Percentiles rank a stretch among this genome's conserved stretches.
Conservation (phyloP, 2,888 invertebrate species). For the Phlogophora meticulosa region DNA sequence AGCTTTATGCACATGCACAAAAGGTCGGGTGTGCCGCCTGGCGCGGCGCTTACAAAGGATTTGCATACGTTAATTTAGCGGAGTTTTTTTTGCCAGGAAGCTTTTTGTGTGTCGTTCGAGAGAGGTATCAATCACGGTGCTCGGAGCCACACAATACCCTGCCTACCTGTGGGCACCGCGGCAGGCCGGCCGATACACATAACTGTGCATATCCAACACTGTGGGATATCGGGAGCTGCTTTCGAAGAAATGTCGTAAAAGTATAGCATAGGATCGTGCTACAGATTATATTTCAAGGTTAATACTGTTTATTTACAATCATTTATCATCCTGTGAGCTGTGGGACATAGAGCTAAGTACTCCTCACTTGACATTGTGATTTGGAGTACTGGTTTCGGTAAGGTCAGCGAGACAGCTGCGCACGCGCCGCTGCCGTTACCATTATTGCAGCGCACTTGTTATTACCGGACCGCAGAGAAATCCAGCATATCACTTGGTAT, state of each 20-base stretch:
- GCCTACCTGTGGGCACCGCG: conserved; percentile 9
- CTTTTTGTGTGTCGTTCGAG: conserved; percentile 66
- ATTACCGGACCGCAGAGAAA: conserved; percentile 21
- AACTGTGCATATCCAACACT: neutral
- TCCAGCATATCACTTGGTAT: conserved; percentile 11
- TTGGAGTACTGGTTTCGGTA: conserved; percentile 33
- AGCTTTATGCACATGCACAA: neutral
- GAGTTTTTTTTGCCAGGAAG: conserved; percentile 69
- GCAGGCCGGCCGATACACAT: conserved; percentile 3
- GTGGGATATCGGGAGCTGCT: neutral
- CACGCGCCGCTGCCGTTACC: conserved; percentile 36
- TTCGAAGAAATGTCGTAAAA: neutral
- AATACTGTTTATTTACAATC: neutral
- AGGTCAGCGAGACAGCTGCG: conserved; percentile 52
- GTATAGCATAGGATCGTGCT: too few relatives aligned
- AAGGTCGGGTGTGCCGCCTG: neutral
- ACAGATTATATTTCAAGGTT: too few relatives aligned
- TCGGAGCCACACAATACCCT: conserved; percentile 58
- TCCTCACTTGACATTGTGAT: conserved; percentile 26
- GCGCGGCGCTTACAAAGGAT: conserved; percentile 60
- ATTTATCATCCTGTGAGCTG: neutral
- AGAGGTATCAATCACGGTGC: conserved; percentile 69
- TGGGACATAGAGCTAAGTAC: neutral
- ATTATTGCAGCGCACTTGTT: conserved; percentile 34
- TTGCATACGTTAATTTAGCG: conserved; percentile 69